These are phyloP conservation scores for Indri indri DNA, from an alignment of 2,113 vertebrate genomes.

Conservation along the genomic window DNA sequence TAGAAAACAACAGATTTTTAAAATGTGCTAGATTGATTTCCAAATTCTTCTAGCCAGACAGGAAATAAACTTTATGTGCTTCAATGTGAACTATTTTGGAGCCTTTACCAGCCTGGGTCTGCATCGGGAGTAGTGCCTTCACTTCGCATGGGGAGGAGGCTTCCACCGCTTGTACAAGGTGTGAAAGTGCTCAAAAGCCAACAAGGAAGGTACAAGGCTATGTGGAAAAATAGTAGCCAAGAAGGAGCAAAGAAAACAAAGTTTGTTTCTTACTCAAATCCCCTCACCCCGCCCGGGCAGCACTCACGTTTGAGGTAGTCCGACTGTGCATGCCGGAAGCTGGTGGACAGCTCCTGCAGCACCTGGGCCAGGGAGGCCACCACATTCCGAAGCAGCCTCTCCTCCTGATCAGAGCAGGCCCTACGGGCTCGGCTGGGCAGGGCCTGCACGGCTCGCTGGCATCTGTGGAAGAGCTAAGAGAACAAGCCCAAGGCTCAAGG, in stretches of 20 bases:
- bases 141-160: accelerated
- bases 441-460: slow-evolving; percentile 93
- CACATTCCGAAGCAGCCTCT: slow-evolving; percentile 93
- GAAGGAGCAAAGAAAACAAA: not conserved
- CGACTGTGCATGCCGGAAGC: slow-evolving; percentile 96
- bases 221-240: accelerated
- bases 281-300: not conserved
- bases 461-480: slow-evolving; percentile 96
- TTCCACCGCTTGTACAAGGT: not conserved
- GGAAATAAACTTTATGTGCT: not conserved
- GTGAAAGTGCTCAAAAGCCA: not conserved
- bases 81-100: not conserved
- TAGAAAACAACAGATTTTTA: not conserved
- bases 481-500: not conserved
- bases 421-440: slow-evolving; percentile 91
- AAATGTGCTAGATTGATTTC: not conserved
- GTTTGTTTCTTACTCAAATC: not conserved
- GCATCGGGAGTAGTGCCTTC: not conserved
- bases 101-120: accelerated
- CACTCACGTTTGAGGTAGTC: slow-evolving; percentile 96
- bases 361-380: slow-evolving; percentile 95
- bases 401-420: slow-evolving; percentile 93
- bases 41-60: not conserved
- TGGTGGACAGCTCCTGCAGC: slow-evolving; percentile 95
- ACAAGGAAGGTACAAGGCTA: not conserved